Evolutionary conservation across 2,113 vertebrate genomes (phyloP).

Genomic region (Cynopterus brachyotis): DNA sequence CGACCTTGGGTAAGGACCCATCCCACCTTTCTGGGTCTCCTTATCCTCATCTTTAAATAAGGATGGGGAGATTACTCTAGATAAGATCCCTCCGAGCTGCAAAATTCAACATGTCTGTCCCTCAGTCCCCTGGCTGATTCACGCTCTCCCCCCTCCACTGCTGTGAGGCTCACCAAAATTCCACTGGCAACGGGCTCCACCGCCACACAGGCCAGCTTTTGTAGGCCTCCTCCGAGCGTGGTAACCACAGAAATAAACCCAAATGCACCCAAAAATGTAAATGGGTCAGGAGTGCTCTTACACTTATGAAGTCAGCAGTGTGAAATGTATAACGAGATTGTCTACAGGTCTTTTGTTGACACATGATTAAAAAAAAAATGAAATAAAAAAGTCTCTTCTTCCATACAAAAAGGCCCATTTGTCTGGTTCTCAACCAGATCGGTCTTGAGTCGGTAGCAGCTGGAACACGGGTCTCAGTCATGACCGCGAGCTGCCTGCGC

Average conservation of each 20-base stretch:
- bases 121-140: neutral
- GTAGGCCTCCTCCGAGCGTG: neutral
- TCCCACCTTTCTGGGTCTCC: neutral
- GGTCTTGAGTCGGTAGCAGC: neutral
- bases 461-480: neutral
- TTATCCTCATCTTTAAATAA: neutral
- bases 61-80: neutral
- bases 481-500: neutral
- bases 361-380: neutral
- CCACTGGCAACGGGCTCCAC: neutral
- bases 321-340: neutral
- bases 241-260: slow-evolving; percentile 61
- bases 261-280: neutral
- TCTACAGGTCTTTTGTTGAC: slow-evolving; percentile 54
- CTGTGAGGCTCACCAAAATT: neutral
- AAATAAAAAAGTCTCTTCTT: neutral
- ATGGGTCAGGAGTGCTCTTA: neutral
- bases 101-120: neutral
- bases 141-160: neutral
- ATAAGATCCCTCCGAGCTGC: neutral
- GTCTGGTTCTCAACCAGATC: neutral
- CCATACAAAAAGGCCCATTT: slow-evolving; percentile 52
- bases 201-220: neutral
- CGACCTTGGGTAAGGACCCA: neutral
- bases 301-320: slow-evolving; percentile 31